Evolutionary conservation across 2,888 invertebrate species (phyloP).

Genomic region (Augiades crinisus): DNA sequence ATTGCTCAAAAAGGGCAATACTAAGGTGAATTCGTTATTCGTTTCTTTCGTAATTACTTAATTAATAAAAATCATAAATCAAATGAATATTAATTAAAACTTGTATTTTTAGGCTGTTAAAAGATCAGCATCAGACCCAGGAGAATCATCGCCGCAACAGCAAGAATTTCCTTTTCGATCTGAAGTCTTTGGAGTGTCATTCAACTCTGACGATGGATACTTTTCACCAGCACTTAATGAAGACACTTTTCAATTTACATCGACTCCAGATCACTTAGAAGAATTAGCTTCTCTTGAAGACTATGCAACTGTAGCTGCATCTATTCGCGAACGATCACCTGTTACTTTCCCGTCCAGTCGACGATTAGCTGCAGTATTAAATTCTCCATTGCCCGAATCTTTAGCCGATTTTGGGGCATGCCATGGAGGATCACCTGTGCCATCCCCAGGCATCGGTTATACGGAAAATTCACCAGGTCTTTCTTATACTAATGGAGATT

Average conservation of each 20-base stretch:
- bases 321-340: conserved; percentile 80
- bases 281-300: conserved; percentile 83
- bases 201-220: conserved; percentile 84
- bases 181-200: conserved; percentile 83
- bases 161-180: conserved; percentile 82
- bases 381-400: conserved; percentile 90
- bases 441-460: conserved; percentile 78
- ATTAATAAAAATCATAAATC: not conserved
- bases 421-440: conserved; percentile 80
- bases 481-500: conserved; percentile 87
- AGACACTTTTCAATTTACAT: conserved; percentile 86
- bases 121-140: conserved; percentile 87
- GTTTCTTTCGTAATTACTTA: not conserved
- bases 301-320: conserved; percentile 81
- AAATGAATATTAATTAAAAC: not conserved
- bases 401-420: conserved; percentile 92
- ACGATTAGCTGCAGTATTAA: conserved; percentile 88
- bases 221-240: conserved; percentile 86
- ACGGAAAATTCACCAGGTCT: conserved; percentile 83
- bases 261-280: conserved; percentile 83
- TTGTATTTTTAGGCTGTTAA: conserved; percentile 81
- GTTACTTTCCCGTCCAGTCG: conserved; percentile 85
- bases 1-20: conserved; percentile 85
- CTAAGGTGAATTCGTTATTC: conserved; percentile 67
- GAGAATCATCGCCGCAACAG: conserved; percentile 79